Conservation (phyloP, 1,140 invertebrate species). For the Ips typographus region DNA sequence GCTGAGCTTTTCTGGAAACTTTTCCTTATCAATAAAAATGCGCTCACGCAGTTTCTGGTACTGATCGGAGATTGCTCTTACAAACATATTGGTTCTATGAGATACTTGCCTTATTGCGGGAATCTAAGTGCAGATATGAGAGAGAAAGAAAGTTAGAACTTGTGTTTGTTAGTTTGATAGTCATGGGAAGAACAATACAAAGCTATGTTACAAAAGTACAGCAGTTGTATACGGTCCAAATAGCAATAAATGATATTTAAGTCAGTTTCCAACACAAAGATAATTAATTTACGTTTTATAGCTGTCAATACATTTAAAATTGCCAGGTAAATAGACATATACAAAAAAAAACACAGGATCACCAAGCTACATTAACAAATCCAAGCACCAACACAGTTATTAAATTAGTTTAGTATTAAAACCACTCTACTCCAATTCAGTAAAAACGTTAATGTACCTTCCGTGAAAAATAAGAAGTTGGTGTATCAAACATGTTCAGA, state of each 20-base stretch:
- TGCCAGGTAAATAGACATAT: no score
- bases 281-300: no score
- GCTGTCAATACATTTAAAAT: no score
- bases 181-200: slow-evolving; percentile 9
- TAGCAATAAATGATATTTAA: background rate
- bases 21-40: slow-evolving; percentile 64
- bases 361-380: no score
- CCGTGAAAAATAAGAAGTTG: slow-evolving; percentile 42
- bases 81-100: slow-evolving; percentile 61
- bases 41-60: slow-evolving; percentile 62
- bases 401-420: no score
- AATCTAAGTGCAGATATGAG: slow-evolving; percentile 54
- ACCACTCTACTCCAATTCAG: no score
- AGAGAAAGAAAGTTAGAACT: background rate
- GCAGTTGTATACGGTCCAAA: background rate
- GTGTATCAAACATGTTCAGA: slow-evolving; percentile 40
- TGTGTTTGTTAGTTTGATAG: background rate
- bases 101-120: slow-evolving; percentile 62
- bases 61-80: slow-evolving; percentile 62
- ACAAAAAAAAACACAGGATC: no score
- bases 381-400: no score
- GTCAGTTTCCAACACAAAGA: no score
- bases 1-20: slow-evolving; percentile 67
- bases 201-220: background rate
- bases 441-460: slow-evolving; percentile 42